Conservation (phyloP, 2,797 vertebrate genomes). For the Lacerta viridis region DNA sequence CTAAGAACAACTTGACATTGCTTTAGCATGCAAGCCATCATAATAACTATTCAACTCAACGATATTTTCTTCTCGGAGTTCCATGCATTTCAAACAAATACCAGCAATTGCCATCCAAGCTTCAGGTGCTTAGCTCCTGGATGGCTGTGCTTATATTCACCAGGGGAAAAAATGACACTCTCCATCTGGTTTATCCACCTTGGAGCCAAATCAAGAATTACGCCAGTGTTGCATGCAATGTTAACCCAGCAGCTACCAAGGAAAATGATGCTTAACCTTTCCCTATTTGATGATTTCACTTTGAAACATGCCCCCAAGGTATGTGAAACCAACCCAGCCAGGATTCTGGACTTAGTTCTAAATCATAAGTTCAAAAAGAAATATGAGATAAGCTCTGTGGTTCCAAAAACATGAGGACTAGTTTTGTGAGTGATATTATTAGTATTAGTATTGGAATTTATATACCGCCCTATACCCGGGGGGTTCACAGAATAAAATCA, state of each 20-base stretch:
- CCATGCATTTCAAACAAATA: not conserved
- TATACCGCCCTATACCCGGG: too few species aligned
- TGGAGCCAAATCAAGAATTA: not conserved
- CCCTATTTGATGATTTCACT: too few species aligned
- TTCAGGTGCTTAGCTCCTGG: not conserved
- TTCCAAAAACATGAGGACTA: too few species aligned
- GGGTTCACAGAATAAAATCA: too few species aligned
- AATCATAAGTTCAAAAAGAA: too few species aligned
- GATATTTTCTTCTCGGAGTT: constrained; percentile 27
- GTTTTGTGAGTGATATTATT: too few species aligned
- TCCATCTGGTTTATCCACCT: not conserved
- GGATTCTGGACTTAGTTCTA: too few species aligned
- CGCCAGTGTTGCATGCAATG: not conserved
- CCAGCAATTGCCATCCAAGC: not conserved
- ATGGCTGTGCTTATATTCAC: not conserved
- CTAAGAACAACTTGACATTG: not conserved
- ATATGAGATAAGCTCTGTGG: too few species aligned
- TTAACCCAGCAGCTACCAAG: not conserved
- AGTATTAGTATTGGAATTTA: too few species aligned
- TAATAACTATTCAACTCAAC: constrained; percentile 31
- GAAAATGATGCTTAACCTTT: not conserved
- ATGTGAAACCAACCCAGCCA: too few species aligned
- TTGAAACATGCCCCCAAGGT: too few species aligned
- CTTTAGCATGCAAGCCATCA: not conserved
- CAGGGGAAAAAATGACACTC: not conserved